phyloP scores from a whole-genome alignment of 2,113 vertebrate species.

The Carlito syrichta region DNA sequence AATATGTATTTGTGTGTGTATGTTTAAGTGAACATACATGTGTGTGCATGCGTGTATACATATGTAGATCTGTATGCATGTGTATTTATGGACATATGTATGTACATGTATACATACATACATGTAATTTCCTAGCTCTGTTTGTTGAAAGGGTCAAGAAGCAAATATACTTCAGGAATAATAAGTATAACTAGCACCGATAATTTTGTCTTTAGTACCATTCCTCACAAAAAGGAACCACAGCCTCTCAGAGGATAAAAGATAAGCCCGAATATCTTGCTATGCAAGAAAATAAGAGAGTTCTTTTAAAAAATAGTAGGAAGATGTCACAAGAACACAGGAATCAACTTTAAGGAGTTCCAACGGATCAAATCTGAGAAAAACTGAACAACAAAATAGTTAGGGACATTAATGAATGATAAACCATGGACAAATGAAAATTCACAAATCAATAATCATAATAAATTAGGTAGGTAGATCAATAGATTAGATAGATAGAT shows the following conservation, averaged over 20 bases:
- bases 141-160: not conserved
- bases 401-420: not conserved
- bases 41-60: not conserved
- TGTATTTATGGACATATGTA: not conserved
- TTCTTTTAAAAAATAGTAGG: not conserved
- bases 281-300: not conserved
- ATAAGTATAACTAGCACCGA: not conserved
- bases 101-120: not conserved
- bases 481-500: not conserved
- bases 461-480: not conserved
- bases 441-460: not conserved
- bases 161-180: not conserved
- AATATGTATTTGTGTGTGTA: not conserved
- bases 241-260: not conserved
- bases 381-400: not conserved
- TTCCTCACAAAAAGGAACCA: not conserved
- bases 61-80: not conserved
- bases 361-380: not conserved
- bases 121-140: not conserved
- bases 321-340: not conserved
- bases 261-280: not conserved
- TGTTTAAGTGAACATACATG: not conserved
- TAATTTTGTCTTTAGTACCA: not conserved
- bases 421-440: not conserved
- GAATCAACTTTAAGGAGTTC: not conserved